Evolutionary conservation across 1,140 invertebrate genomes (phyloP), one percentile per base, ranked within the genome.

Genomic region (Drosophila melanica): DNA sequence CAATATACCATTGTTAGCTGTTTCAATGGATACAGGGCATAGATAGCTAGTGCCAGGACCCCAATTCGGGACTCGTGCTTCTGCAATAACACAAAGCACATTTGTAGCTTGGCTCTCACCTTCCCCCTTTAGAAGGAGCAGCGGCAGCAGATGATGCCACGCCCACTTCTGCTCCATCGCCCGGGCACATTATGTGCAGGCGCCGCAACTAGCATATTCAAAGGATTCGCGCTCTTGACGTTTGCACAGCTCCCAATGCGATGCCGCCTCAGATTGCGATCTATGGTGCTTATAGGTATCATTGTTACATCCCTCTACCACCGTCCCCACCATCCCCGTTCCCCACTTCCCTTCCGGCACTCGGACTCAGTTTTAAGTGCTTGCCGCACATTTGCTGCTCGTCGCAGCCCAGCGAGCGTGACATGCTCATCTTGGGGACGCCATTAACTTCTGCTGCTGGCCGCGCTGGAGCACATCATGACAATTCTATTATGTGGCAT

Each of bases 341-440:
- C 3, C 48, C 1, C 4, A 8, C 33, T 10, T 9, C 33, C 33
- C 33, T 35, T 35, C 57, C 42, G 11, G n/a, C 48, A 51, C 53
- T 23, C 48, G 55, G 53, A 58, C 62, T 30, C 23, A 59, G 37
- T 70, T 71, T 53, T 65, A 77, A 86, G 79, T 86, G 82, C 69
- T 77, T 86, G 81, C 75, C 73, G 74, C 74, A 77, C 80, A 85
- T 77, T 85, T 77, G 79, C 57, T 77, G 81, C 78, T 79, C 81
- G 82, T 87, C 79, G 67, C 84, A 89, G 84, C 74, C 77, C 84
- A 87, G 84, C 79, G 84, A 87, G 84, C 84, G 79, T 87, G 84
- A 87, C 84, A 89, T 87, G 84, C 75, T 77, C 86, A 86, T 87
- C 82, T 72, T 89, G 67, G 75, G 65, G 68, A 53, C 63, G 79